These are phyloP conservation scores for Parus major DNA, from an alignment of 2,113 vertebrate genomes.

Conservation along the genomic window DNA sequence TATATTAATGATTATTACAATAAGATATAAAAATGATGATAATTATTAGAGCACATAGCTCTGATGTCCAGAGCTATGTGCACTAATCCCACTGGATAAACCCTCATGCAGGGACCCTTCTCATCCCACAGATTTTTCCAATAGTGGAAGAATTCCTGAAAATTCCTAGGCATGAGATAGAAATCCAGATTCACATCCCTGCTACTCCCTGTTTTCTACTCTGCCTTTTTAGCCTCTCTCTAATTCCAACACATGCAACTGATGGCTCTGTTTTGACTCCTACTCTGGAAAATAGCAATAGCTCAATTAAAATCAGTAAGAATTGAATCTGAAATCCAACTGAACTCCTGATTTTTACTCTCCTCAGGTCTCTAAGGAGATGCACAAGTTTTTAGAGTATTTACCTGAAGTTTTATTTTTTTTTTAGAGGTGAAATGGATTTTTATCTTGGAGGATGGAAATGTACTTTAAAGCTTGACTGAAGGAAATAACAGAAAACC, in stretches of 20 bases:
- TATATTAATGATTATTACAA: no score
- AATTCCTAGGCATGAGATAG: not conserved
- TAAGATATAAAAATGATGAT: no score
- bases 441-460: not conserved
- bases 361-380: not conserved
- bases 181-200: not conserved
- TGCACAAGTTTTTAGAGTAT: not conserved
- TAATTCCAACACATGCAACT: accelerated
- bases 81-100: not conserved
- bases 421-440: not conserved
- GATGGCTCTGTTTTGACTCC: not conserved
- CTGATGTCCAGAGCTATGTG: accelerated
- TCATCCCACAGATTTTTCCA: not conserved
- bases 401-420: not conserved
- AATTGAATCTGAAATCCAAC: not conserved
- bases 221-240: not conserved
- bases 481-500: not conserved
- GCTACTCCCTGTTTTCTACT: not conserved
- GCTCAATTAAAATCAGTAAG: not conserved
- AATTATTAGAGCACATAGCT: no score
- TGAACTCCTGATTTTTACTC: not conserved
- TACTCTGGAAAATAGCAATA: not conserved
- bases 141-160: not conserved
- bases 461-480: not conserved
- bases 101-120: not conserved